Evolutionary conservation across 2,888 invertebrate genomes (phyloP), one percentile per base, ranked within the genome.

Genomic region (Lagria hirta): DNA sequence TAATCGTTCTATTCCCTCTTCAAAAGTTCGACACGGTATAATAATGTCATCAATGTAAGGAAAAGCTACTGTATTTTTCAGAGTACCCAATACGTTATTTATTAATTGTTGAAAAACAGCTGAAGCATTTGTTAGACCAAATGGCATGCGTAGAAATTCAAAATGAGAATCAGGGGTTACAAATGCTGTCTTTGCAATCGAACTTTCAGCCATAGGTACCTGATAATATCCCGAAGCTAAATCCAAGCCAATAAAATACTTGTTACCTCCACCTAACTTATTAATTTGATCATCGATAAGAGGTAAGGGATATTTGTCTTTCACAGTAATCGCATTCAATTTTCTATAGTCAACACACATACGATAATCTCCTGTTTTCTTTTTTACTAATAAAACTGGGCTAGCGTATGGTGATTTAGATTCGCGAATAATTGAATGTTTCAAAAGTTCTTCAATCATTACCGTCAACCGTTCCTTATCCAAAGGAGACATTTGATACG

Each of bases 41-140:
- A 56, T 23, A 5, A 56, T 29, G 22, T 54, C 48, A 22, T 54
- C 53, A 13, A 52, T 27, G 28, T 54, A 51, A 5, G 37, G 43
- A n/a, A 52, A 22, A 6, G 48, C 51, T 1, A 37, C 18, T 13
- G 16, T 27, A 22, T 33, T 40, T 6, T 30, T 20, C n/a, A 45
- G 13, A n/a, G 15, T 4, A 15, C 40, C 45, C 16, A 49, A 24
- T 10, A 45, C 32, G 4, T 33, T 34, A 17, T 49, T 47, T 11
- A 42, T 43, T 2, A 36, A n/a, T 10, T 26, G 3, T 20, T 49
- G 43, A 23, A 48, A 48, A 4, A 38, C 33, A 7, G 40, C 27
- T n/a, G 48, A 44, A 7, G 38, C 44, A 23, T 49, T 49, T 6
- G 8, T 7, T 8, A 48, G 24, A 3, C 48, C 48, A 40, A 48